phyloP scores from a whole-genome alignment of 2,888 invertebrate species.

The Stegophylla sp. region DNA sequence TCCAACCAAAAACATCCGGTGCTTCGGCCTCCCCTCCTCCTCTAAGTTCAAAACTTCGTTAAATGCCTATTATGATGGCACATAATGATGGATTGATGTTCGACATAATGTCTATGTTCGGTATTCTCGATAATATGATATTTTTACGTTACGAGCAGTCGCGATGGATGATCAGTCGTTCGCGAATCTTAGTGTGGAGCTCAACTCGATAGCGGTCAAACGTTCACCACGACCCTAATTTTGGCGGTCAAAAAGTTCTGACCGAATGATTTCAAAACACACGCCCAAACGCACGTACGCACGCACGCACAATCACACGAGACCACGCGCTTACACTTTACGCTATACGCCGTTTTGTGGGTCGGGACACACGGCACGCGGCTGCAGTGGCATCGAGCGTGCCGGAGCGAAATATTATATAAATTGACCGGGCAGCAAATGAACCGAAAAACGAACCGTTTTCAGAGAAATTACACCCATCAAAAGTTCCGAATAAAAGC shows the following conservation, averaged over 20 bases:
- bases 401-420: conserved; percentile 47
- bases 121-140: no score
- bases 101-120: no score
- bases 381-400: not conserved
- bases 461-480: conserved; percentile 56
- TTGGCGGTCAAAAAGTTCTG: conserved; percentile 2
- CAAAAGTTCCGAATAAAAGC: conserved; percentile 58
- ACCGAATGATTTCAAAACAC: not conserved
- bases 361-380: not conserved
- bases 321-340: not conserved
- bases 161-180: no score
- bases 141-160: no score
- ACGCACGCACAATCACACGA: not conserved
- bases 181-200: no score
- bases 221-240: not conserved
- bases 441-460: conserved; percentile 57
- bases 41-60: no score
- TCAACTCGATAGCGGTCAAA: no score
- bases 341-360: conserved; percentile 1
- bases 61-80: no score
- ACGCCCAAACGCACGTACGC: not conserved
- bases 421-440: conserved; percentile 54
- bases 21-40: no score
- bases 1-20: no score
- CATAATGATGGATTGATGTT: no score